These are phyloP conservation scores for Hypomesus transpacificus DNA, from an alignment of 2,113 vertebrate species.

Conservation along the genomic window DNA sequence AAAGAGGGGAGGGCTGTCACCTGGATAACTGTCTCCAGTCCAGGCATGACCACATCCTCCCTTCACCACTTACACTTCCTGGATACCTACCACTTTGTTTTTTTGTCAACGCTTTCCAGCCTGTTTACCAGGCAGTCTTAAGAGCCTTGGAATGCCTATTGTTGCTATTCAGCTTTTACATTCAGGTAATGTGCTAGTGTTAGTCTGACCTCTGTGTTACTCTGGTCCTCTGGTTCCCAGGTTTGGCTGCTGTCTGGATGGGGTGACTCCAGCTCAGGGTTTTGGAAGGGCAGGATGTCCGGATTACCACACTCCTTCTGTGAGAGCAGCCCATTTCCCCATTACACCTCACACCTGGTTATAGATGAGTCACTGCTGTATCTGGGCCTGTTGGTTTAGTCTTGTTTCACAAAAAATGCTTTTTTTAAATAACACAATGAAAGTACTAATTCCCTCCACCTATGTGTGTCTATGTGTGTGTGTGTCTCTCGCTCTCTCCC, in stretches of 20 bases:
- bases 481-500: not conserved
- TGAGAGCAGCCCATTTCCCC: conserved; percentile 41
- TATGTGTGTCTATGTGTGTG: not conserved
- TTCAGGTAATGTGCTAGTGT: too few relatives aligned
- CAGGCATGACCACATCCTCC: conserved; percentile 67
- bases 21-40: conserved; percentile 66
- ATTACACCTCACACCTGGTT: too few relatives aligned
- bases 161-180: too few relatives aligned
- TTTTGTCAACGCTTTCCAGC: too few relatives aligned
- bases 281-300: conserved; percentile 77
- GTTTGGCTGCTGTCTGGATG: conserved; percentile 87
- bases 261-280: conserved; percentile 76
- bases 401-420: not conserved
- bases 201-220: not conserved
- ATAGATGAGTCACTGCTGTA: not conserved
- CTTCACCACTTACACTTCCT: not conserved
- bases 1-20: conserved; percentile 74
- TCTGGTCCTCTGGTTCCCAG: conserved; percentile 53
- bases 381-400: not conserved
- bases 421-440: not conserved
- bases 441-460: too few relatives aligned
- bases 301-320: conserved; percentile 51
- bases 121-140: too few relatives aligned
- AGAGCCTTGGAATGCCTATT: too few relatives aligned
- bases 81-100: too few relatives aligned